Evolutionary conservation across 2,113 vertebrate genomes (phyloP), one percentile per base, ranked within the genome.

Genomic region (Chrysochloris asiatica): DNA sequence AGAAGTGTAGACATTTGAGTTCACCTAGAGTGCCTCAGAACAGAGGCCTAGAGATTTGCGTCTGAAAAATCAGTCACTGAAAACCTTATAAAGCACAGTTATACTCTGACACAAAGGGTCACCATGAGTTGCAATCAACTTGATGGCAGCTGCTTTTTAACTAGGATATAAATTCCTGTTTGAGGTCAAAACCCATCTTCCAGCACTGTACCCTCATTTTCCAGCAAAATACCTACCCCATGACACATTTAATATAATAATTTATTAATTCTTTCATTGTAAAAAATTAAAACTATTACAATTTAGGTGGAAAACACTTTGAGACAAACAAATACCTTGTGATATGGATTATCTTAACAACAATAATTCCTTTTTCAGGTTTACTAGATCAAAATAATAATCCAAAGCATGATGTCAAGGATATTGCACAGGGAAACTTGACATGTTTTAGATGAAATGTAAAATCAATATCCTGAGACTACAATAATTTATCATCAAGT

Each of bases 391-490:
- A 50, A 26, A 36, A 24, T 30, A 36, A 50, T 78, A 82, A 59
- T 17, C 38, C 19, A 65, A 88, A 88, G 48, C 33, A 78, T 61
- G 65, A 50, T 41, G 65, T 75, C 71, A 93, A 95, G 52, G 76
- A 88, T 77, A 83, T 22, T 38, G 21, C 82, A 33, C 1, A 91
- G 69, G 50, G 80, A 91, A 71, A 45, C 56, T 67, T 92, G 85
- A 94, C 52, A 80, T 82, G 90, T 86, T 93, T 87, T 80, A 50
- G 56, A 80, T 36, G 52, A 94, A 93, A 96, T 92, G 48, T 88
- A 95, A 95, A 94, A 90, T 71, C 82, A 93, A 92, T 93, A 94
- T 86, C 41, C 59, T 41, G 36, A 93, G 59, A 92, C 76, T 83
- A 86, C 6, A 89, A 63, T 86, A 76, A 93, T 86, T 97, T 90